These are phyloP conservation scores for Diabrotica balteata DNA, from an alignment of 2,888 invertebrate genomes.

Conservation along the genomic window DNA sequence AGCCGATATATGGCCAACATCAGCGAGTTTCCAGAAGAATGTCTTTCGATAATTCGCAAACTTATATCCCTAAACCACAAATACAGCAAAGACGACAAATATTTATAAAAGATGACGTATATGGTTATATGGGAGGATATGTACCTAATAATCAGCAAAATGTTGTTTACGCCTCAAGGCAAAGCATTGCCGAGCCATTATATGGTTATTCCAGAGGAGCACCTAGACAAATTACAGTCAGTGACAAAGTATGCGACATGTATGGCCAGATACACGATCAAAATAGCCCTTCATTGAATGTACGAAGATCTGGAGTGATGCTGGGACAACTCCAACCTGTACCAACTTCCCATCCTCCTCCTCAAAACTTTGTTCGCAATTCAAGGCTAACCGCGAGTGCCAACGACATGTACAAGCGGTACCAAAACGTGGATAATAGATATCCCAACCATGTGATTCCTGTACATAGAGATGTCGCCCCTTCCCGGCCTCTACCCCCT, in stretches of 20 bases:
- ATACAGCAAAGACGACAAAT: conserved; percentile 40
- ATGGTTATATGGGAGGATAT: conserved; percentile 45
- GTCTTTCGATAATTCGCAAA: conserved; percentile 35
- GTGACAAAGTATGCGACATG: conserved; percentile 58
- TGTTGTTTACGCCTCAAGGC: conserved; percentile 41
- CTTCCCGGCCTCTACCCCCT: conserved; percentile 59
- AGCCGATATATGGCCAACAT: conserved; percentile 43
- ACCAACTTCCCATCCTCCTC: conserved; percentile 37
- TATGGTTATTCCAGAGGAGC: conserved; percentile 43
- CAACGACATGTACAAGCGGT: conserved; percentile 56
- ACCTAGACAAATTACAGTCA: conserved; percentile 48
- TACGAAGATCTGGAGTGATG: conserved; percentile 52
- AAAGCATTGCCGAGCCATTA: conserved; percentile 43
- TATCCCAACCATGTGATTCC: conserved; percentile 35
- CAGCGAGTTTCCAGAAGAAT: conserved; percentile 34
- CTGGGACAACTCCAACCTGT: conserved; percentile 54
- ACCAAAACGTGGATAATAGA: conserved; percentile 31
- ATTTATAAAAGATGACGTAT: conserved; percentile 44
- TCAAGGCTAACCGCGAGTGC: conserved; percentile 58
- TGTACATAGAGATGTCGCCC: conserved; percentile 28
- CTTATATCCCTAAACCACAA: neutral
- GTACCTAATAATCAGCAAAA: conserved; percentile 31
- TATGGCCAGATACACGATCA: conserved; percentile 59
- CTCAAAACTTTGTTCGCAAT: conserved; percentile 55
- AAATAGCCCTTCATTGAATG: conserved; percentile 34